Base-by-base conservation (phyloP, 1,140 invertebrate species). In the Prorops nasuta region DNA sequence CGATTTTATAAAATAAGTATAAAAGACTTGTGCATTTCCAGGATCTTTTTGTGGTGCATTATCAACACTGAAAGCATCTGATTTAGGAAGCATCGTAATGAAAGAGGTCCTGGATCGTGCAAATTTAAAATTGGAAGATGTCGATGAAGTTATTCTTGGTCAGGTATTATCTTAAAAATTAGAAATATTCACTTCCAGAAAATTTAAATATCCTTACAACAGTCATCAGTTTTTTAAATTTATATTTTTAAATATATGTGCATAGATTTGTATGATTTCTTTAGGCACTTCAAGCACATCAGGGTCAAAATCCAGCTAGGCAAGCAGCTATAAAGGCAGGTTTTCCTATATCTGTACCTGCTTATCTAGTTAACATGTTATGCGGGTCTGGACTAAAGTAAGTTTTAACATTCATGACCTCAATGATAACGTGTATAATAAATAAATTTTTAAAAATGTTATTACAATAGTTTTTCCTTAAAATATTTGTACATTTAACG, bases 321-420 rank as follows among this genome's bases (percentile, higher is more conserved):
- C 91, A 94, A 72, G 89, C 91, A 34, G 78, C 89, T 10, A 71
- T 92, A 2, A 82, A 83, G 58, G 89, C 89, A 41, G 90, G 89
- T n/a, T 69, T 94, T 58, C 89, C 91, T 21, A 71, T 83, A 49
- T 63, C 77, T 43, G 83, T 89, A 20, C 88, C 92, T 38, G 86
- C 91, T 22, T 87, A 83, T 68, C 74, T 81, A n/a, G 69, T 94
- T 7, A 94, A 92, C 64, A 89, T 92, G 86, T 71, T 94, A 2
- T 95, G 92, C 78, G 92, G 91, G 21, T 94, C 91, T 35, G 91
- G 92, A 7, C 69, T 95, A 1, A 89, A 88, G 85, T 89, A 78
- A 67, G 72, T 74, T 17, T 36, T 28, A 24, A n/a, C n/a, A n/a
- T n/a, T n/a, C n/a, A n/a, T n/a, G n/a, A n/a, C n/a, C n/a, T n/a